phyloP scores from a whole-genome alignment of 2,113 vertebrate genomes.

The Poeciliopsis turrubarensis region DNA sequence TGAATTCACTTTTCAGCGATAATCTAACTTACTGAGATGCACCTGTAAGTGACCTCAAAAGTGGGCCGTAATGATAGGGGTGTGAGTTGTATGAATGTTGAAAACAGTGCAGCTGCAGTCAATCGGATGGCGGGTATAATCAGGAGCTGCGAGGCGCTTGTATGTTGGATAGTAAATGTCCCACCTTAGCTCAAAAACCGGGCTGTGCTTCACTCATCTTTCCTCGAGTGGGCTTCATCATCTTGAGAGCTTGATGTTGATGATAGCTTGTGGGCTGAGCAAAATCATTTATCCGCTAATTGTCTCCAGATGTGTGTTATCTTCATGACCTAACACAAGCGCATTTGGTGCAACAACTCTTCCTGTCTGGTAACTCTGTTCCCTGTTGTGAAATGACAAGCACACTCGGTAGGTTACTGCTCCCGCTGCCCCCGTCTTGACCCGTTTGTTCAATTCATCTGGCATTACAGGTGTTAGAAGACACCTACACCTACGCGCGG shows the following conservation, averaged over 20 bases:
- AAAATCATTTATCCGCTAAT: constrained; percentile 37
- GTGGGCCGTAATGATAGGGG: constrained; percentile 4
- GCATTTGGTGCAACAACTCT: constrained; percentile 36
- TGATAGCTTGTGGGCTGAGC: constrained; percentile 17
- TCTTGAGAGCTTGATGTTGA: constrained; percentile 11
- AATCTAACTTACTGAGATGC: neutral
- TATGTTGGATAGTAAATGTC: constrained; percentile 22
- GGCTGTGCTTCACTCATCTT: constrained; percentile 14
- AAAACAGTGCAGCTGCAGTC: constrained; percentile 31
- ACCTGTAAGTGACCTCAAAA: constrained; percentile 14
- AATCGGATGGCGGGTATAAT: constrained; percentile 19
- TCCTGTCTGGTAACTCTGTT: constrained; percentile 36
- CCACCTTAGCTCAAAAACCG: constrained; percentile 23
- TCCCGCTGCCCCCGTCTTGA: constrained; percentile 28
- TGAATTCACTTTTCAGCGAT: too few relatives aligned
- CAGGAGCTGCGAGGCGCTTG: constrained; percentile 16
- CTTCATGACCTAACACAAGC: constrained; percentile 20
- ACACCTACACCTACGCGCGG: neutral
- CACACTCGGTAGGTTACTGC: constrained; percentile 48
- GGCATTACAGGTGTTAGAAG: constrained; percentile 63
- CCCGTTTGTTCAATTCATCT: constrained; percentile 15
- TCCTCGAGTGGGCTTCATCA: constrained; percentile 20
- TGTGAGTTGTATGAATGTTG: constrained; percentile 32
- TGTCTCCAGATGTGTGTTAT: constrained; percentile 60
- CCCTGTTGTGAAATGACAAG: constrained; percentile 64